phyloP scores from a whole-genome alignment of 2,888 invertebrate genomes.

The Hirtodrosophila cameraria region DNA sequence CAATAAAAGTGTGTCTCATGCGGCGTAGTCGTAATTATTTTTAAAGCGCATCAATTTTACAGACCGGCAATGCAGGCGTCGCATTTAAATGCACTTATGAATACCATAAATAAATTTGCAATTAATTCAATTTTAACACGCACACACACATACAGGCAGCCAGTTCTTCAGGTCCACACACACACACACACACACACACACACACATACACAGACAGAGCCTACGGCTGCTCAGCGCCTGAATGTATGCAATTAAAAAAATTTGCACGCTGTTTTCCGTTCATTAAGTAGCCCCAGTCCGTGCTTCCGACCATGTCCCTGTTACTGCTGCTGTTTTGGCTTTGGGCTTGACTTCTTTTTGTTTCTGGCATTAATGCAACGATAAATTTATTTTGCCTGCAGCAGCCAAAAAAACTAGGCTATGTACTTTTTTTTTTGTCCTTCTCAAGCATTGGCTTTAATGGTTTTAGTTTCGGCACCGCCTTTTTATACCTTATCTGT shows the following conservation, averaged over 20 bases:
- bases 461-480: conserved; percentile 40
- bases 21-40: conserved; percentile 11
- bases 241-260: conserved; percentile 38
- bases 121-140: conserved; percentile 45
- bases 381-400: conserved; percentile 32
- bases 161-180: no score
- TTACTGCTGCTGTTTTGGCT: neutral
- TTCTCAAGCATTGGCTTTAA: conserved; percentile 33
- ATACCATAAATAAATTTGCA: conserved; percentile 43
- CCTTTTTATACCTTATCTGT: conserved; percentile 44
- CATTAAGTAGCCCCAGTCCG: conserved; percentile 33
- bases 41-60: neutral
- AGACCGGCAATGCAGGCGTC: neutral
- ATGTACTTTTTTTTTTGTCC: conserved; percentile 12
- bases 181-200: conserved; percentile 5
- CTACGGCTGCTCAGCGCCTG: neutral
- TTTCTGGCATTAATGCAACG: conserved; percentile 27
- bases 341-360: neutral
- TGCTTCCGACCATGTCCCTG: neutral
- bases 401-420: conserved; percentile 11
- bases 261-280: conserved; percentile 40
- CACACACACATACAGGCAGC: neutral
- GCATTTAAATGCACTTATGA: conserved; percentile 33
- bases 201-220: neutral
- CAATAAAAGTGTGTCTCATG: neutral